Evolutionary conservation across 2,888 invertebrate species (phyloP), one percentile per base, ranked within the genome.

Genomic region (Macaria liturata): DNA sequence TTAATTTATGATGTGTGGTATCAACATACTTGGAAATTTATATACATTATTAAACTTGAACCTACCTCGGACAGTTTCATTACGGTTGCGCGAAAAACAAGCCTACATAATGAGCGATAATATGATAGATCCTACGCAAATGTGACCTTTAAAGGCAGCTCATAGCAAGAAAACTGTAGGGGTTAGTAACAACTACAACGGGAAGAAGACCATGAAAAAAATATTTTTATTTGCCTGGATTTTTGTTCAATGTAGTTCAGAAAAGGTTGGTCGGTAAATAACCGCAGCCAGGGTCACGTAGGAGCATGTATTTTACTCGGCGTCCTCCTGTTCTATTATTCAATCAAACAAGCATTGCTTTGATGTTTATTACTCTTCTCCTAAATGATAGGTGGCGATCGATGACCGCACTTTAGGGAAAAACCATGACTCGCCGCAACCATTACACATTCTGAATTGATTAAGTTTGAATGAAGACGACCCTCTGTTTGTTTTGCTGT

Each of bases 351-450:
- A 78, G 76, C 79, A 74, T 74, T 75, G 75, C 74, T 81, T 75
- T 79, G 76, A 77, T 80, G 81, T 80, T 79, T 86, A 82, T 81
- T 76, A 74, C 75, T 70, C 70, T 75, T 76, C 75, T 84, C 84
- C 78, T 81, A 80, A 82, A 83, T 81, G 71, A 81, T 81, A 72
- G 72, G 71, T 70, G 71, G 65, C 75, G 78, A 83, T 88, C 87
- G 77, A 88, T 86, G 75, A 59, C 57, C 54, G 54, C 62, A 73
- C 71, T 76, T 76, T 58, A 68, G 85, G 88, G 83, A 78, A 87
- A 88, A 81, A 81, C 88, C 86, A 80, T 75, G 80, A 84, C 69
- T 83, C 75, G 76, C 64, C 75, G 66, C 64, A 49, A 4, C 46
- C 53, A 49, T 58, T 59, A 44, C 47, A 32, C 46, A 54, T 9